These are phyloP conservation scores for Notolepis coatsorum DNA, from an alignment of 2,797 vertebrate genomes.

Conservation along the genomic window DNA sequence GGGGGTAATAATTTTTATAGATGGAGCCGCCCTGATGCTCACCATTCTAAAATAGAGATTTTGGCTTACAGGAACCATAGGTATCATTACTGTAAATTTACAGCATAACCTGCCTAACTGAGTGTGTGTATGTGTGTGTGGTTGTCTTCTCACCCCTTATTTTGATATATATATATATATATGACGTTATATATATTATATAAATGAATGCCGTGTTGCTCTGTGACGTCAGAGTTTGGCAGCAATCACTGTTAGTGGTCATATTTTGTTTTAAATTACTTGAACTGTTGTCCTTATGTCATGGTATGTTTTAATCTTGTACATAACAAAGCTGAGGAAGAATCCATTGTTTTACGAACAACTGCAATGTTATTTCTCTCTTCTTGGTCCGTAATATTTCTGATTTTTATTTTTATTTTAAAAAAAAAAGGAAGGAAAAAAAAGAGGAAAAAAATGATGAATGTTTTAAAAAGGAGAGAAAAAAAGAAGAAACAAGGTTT, in stretches of 20 bases:
- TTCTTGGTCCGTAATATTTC: slow-evolving; percentile 45
- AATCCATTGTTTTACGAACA: slow-evolving; percentile 55
- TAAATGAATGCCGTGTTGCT: slow-evolving; percentile 68
- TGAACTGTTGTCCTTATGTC: slow-evolving; percentile 63
- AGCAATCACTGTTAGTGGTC: slow-evolving; percentile 64
- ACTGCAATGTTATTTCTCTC: slow-evolving; percentile 47
- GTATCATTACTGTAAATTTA: slow-evolving; percentile 85
- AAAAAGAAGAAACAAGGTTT: slow-evolving; percentile 35
- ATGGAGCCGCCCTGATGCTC: slow-evolving; percentile 71
- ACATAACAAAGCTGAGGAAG: slow-evolving; percentile 75
- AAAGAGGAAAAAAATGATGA: slow-evolving; percentile 60
- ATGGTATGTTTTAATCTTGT: slow-evolving; percentile 77
- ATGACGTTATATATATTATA: slow-evolving; percentile 65
- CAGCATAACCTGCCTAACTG: slow-evolving; percentile 86
- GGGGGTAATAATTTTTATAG: slow-evolving; percentile 61
- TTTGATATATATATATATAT: slow-evolving; percentile 68
- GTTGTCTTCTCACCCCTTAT: slow-evolving; percentile 45
- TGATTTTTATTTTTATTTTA: slow-evolving; percentile 46
- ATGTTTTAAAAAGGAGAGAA: slow-evolving; percentile 46
- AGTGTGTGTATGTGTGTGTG: slow-evolving; percentile 71
- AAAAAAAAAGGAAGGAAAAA: too few species aligned
- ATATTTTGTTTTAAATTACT: slow-evolving; percentile 63
- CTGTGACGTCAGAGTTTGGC: slow-evolving; percentile 66
- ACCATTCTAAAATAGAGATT: slow-evolving; percentile 70
- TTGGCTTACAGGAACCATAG: slow-evolving; percentile 76